Base-by-base conservation (phyloP, 2,888 invertebrate genomes). In the Thecocarcelia acutangulata region DNA sequence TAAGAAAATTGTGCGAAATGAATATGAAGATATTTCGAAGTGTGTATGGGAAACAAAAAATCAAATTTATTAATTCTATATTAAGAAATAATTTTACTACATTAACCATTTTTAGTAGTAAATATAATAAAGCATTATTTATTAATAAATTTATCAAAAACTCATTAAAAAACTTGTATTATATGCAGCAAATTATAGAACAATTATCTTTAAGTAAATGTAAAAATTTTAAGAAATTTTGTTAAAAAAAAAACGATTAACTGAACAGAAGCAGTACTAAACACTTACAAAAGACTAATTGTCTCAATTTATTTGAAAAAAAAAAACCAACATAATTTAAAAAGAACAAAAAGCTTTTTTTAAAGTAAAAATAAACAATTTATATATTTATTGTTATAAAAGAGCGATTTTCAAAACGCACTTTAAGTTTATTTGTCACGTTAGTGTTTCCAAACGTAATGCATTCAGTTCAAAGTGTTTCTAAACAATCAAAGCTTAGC, bases 381-480 rank as follows among this genome's bases (percentile, higher is more conserved):
- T 56, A 76, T 40, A 37, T 19, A 59, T 4, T 56, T 61, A 37
- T 66, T 73, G 19, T 59, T 17, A 52, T 63, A 40, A 69, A 70
- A 69, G 75, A 40, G 70, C 69, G 70, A 8, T 59, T 44, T 11
- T 52, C 50, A 59, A 74, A 75, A 80, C 83, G 76, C 76, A 64
- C 70, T 73, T 70, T 59, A 68, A 72, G 72, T 44, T 66, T 74
- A 40, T 69, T 83, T 63, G 37, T 73, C 40, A 68, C 54, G 66
- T 63, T 48, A 44, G 81, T 81, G 80, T 58, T 83, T 56, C 21
- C 80, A 74, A 86, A 84, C 88, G 88, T 88, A 85, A 88, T 88
- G 88, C 86, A 86, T 88, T 88, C 87, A 86, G 85, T 85, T 85
- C 85, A 85, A 86, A 85, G 84, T 84, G 83, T 72, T 74, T 83